These are phyloP conservation scores for Drosophila ogumai DNA, from an alignment of 1,140 invertebrate genomes.

Conservation along the genomic window DNA sequence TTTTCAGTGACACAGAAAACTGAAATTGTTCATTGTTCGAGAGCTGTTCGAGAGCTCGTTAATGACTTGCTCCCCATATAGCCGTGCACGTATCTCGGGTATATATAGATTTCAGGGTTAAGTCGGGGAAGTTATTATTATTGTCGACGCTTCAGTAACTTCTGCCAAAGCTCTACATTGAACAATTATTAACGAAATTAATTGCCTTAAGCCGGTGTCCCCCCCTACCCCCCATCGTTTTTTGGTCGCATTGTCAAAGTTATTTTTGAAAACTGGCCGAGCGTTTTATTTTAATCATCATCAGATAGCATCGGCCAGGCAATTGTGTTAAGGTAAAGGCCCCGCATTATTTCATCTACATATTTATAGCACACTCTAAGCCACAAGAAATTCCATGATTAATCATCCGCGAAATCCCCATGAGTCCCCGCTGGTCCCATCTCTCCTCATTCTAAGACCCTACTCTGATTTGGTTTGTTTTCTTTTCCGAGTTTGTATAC, in stretches of 20 bases:
- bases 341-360: slow-evolving; percentile 42
- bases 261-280: slow-evolving; percentile 46
- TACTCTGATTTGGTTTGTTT: slow-evolving; percentile 44
- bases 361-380: slow-evolving; percentile 28
- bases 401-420: slow-evolving; percentile 40
- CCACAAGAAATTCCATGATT: slow-evolving; percentile 45
- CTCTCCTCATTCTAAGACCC: slow-evolving; percentile 21
- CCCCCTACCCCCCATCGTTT: background rate
- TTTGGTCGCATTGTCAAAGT: slow-evolving; percentile 45
- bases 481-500: slow-evolving; percentile 7
- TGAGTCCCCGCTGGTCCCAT: background rate
- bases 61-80: slow-evolving; percentile 64
- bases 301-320: slow-evolving; percentile 12
- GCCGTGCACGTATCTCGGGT: slow-evolving; percentile 28
- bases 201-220: slow-evolving; percentile 48
- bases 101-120: slow-evolving; percentile 64
- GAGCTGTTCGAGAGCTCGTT: slow-evolving; percentile 61
- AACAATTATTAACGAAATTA: slow-evolving; percentile 67
- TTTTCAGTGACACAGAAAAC: slow-evolving; percentile 74
- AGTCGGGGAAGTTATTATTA: slow-evolving; percentile 67
- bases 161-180: slow-evolving; percentile 63
- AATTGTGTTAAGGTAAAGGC: slow-evolving; percentile 54
- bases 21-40: slow-evolving; percentile 76
- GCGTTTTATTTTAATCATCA: slow-evolving; percentile 49
- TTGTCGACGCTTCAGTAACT: slow-evolving; percentile 63